Conservation (phyloP, 2,797 vertebrate species). For the Lerista edwardsae region DNA sequence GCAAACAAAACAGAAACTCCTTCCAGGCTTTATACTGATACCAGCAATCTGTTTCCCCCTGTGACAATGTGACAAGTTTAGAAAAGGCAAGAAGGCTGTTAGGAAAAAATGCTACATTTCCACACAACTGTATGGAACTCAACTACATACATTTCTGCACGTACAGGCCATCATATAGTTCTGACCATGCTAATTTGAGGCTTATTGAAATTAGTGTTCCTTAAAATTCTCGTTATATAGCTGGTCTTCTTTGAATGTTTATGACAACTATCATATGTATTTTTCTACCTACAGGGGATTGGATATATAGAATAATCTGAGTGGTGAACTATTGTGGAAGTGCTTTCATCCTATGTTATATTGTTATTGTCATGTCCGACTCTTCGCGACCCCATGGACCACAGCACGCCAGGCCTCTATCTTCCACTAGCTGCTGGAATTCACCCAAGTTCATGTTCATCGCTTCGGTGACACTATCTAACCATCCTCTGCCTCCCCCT, state of each 20-base stretch:
- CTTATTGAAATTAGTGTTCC: neutral
- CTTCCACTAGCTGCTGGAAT: too few species aligned
- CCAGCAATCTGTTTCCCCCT: neutral
- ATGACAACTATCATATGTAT: neutral
- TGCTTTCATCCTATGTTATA: neutral
- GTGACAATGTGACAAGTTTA: neutral
- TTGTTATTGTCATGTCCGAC: too few species aligned
- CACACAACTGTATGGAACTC: neutral
- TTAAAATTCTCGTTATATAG: neutral
- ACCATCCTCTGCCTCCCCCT: too few species aligned
- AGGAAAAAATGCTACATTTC: neutral
- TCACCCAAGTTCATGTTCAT: too few species aligned
- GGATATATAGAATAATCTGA: neutral
- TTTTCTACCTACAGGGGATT: too few species aligned
- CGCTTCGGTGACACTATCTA: too few species aligned
- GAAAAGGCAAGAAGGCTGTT: neutral
- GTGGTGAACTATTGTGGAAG: neutral
- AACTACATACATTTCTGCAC: neutral
- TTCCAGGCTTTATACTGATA: neutral
- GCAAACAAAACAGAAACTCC: neutral
- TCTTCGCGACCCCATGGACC: too few species aligned
- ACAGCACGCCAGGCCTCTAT: too few species aligned
- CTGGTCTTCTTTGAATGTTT: neutral
- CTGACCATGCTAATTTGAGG: neutral
- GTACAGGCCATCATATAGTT: neutral